phyloP scores from a whole-genome alignment of 35 echinoderm and acorn worm species.

The Patiria miniata region DNA sequence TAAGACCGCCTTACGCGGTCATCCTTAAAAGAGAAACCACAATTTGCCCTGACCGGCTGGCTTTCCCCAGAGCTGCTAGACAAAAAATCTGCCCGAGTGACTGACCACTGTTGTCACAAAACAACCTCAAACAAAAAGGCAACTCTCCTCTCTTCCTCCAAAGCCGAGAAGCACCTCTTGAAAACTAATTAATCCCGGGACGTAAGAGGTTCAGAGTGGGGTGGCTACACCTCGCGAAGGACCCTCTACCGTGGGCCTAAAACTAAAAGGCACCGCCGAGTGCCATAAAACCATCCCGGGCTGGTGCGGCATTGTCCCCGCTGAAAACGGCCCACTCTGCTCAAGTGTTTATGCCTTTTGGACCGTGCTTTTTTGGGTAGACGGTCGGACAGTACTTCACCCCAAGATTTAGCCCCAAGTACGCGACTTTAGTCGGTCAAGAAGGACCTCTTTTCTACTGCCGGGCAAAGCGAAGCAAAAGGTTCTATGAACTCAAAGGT shows the following conservation, averaged over 20 bases:
- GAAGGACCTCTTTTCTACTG: no score
- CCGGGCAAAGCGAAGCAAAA: no score
- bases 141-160: neutral
- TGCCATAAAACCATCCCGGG: constrained; percentile 7
- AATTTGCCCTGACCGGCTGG: no score
- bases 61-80: no score
- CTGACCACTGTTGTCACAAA: neutral
- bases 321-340: neutral
- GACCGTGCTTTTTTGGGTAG: no score
- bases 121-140: neutral
- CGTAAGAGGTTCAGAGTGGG: constrained; percentile 7
- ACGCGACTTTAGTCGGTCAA: no score
- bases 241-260: neutral
- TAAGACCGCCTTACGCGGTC: no score
- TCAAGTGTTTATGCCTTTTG: constrained; percentile 17
- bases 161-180: constrained; percentile 3
- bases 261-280: neutral
- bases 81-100: no score
- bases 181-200: constrained; percentile 20
- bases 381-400: no score
- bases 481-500: no score
- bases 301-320: neutral
- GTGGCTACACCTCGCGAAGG: neutral
- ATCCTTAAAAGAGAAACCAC: no score
- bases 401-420: no score